Percentiles rank a stretch among this genome's conserved stretches.
These are phyloP conservation scores for Neosilurus mollespiculum DNA, from an alignment of 2,797 vertebrate species.

Conservation along the genomic window DNA sequence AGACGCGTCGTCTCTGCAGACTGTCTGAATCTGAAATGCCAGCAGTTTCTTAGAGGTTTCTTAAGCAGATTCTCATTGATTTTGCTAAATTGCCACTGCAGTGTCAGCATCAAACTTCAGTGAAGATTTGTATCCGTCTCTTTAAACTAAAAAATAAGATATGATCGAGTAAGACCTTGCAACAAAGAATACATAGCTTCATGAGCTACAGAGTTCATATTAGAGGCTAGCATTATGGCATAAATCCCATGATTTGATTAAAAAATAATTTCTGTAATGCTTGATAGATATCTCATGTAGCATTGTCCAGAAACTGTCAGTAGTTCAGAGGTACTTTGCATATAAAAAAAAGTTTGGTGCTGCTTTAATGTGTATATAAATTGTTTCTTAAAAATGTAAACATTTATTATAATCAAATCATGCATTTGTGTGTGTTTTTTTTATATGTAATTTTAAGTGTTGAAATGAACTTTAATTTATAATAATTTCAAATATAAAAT, in stretches of 20 bases:
- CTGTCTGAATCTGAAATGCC: not conserved
- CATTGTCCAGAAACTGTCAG: no score
- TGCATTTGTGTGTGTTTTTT: no score
- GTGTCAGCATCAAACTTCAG: not conserved
- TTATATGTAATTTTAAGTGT: no score
- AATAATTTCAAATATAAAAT: not conserved
- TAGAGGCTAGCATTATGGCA: not conserved
- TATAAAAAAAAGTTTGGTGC: not conserved
- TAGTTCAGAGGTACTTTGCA: not conserved
- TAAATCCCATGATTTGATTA: no score
- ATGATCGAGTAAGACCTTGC: not conserved
- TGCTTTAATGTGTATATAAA: not conserved
- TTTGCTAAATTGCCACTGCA: conserved; percentile 5
- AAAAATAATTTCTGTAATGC: not conserved
- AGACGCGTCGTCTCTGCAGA: conserved; percentile 1
- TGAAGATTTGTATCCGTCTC: not conserved
- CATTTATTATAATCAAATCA: no score
- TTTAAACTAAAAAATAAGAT: not conserved
- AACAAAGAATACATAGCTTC: not conserved
- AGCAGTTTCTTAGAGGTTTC: not conserved
- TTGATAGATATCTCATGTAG: no score
- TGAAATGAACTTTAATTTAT: no score
- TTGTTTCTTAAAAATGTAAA: no score
- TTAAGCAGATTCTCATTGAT: conserved; percentile 2
- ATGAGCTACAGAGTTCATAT: not conserved